phyloP scores from a whole-genome alignment of 1,140 invertebrate genomes.

The Drosophila oshimai region DNA sequence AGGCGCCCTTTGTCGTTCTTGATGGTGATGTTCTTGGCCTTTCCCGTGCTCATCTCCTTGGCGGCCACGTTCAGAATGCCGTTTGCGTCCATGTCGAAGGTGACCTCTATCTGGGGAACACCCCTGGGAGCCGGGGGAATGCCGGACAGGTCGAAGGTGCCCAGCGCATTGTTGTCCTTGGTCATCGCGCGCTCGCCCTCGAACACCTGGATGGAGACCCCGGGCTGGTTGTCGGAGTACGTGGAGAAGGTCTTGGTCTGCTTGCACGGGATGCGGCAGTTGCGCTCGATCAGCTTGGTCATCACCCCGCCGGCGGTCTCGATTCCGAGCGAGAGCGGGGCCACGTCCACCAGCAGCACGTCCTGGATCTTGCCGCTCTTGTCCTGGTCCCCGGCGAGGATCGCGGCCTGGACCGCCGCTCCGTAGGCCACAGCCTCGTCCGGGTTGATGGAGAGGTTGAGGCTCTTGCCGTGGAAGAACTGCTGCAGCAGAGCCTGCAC shows the following conservation, averaged over 20 bases:
- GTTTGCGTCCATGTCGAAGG: constrained; percentile 85
- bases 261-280: constrained; percentile 86
- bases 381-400: constrained; percentile 87
- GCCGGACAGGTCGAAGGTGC: constrained; percentile 90
- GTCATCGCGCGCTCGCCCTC: constrained; percentile 89
- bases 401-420: constrained; percentile 89
- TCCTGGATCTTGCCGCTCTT: constrained; percentile 64
- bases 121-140: constrained; percentile 92
- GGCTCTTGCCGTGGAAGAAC: constrained; percentile 86
- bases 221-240: constrained; percentile 88
- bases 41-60: constrained; percentile 84
- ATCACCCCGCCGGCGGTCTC: constrained; percentile 86
- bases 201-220: constrained; percentile 87
- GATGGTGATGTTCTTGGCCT: constrained; percentile 89
- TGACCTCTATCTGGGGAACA: constrained; percentile 89
- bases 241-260: constrained; percentile 87
- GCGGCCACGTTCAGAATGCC: constrained; percentile 87
- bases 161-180: constrained; percentile 89
- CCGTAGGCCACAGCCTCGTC: constrained; percentile 90
- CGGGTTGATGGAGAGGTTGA: constrained; percentile 89
- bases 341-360: constrained; percentile 84
- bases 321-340: constrained; percentile 85
- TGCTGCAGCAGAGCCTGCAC: constrained; percentile 86
- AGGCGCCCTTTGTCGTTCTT: constrained; percentile 92
- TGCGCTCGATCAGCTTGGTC: constrained; percentile 86